A percentile compares a stretch with the other conserved stretches of the same genome.
These are phyloP conservation scores for Hoplodrina ambigua DNA, from an alignment of 2,888 invertebrate species.

Conservation along the genomic window DNA sequence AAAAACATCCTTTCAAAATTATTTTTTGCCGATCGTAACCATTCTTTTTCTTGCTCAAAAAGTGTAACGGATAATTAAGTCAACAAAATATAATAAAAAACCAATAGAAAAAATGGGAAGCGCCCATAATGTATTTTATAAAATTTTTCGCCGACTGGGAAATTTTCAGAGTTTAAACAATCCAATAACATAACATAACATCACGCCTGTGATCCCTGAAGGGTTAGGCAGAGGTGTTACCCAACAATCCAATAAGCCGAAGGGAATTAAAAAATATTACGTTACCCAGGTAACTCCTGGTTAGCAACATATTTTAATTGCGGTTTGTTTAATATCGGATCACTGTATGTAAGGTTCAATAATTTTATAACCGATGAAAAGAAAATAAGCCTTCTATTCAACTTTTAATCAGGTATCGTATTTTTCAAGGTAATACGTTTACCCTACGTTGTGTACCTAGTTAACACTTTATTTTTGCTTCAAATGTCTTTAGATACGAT, in stretches of 20 bases:
- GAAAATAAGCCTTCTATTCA: neutral
- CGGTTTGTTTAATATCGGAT: conserved; percentile 30
- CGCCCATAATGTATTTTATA: conserved; percentile 44
- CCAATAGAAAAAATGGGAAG: conserved; percentile 22
- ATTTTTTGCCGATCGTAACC: conserved; percentile 37
- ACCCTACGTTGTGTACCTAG: no score
- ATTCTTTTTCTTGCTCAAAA: conserved; percentile 38
- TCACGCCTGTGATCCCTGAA: no score
- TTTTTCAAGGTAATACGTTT: neutral
- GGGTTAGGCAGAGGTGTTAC: no score
- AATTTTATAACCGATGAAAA: conserved; percentile 15
- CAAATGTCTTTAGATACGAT: neutral
- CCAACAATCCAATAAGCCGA: conserved; percentile 59
- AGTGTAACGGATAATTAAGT: conserved; percentile 49
- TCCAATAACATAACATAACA: no score
- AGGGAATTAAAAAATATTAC: conserved; percentile 58
- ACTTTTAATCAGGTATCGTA: neutral
- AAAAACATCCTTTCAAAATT: conserved; percentile 38
- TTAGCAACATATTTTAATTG: conserved; percentile 58
- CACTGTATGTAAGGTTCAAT: conserved; percentile 18
- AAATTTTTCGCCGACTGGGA: conserved; percentile 48
- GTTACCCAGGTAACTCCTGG: conserved; percentile 48
- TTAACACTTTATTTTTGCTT: neutral
- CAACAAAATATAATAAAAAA: conserved; percentile 40
- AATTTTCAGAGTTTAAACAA: conserved; percentile 58